These are phyloP conservation scores for Linepithema humile DNA, from an alignment of 1,140 invertebrate species.

Conservation along the genomic window DNA sequence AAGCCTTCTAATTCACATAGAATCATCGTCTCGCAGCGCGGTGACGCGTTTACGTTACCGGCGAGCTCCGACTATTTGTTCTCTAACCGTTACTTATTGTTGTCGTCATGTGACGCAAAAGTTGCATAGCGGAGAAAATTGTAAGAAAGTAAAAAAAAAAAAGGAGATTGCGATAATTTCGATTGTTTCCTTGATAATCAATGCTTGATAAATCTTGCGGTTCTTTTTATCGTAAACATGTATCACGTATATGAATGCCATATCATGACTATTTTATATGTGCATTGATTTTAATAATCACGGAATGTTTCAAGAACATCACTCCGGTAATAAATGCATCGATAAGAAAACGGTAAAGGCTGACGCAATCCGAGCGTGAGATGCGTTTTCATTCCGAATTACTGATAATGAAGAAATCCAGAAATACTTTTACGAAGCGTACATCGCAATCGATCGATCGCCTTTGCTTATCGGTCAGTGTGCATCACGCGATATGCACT, in stretches of 20 bases:
- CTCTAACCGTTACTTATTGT: background rate
- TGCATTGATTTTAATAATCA: background rate
- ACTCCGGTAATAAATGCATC: background rate
- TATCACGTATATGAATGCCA: background rate
- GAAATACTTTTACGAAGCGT: background rate
- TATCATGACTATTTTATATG: background rate
- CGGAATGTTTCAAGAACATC: background rate
- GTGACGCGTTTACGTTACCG: conserved; percentile 21
- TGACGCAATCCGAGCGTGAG: background rate
- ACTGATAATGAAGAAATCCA: conserved; percentile 6
- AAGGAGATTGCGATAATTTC: background rate
- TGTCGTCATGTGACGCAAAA: background rate
- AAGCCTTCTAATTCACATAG: conserved; percentile 52
- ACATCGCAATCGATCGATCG: conserved; percentile 29
- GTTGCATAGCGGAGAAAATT: background rate
- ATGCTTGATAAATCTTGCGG: background rate
- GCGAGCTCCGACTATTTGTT: background rate
- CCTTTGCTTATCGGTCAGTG: conserved; percentile 3
- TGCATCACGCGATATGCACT: background rate
- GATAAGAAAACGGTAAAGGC: background rate
- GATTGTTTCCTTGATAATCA: background rate
- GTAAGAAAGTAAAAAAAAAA: background rate
- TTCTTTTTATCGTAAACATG: no score
- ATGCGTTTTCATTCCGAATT: background rate
- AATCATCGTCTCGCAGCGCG: conserved; percentile 37